Evolutionary conservation across 1,140 invertebrate species (phyloP).

Genomic region (Drosophila arawakana): DNA sequence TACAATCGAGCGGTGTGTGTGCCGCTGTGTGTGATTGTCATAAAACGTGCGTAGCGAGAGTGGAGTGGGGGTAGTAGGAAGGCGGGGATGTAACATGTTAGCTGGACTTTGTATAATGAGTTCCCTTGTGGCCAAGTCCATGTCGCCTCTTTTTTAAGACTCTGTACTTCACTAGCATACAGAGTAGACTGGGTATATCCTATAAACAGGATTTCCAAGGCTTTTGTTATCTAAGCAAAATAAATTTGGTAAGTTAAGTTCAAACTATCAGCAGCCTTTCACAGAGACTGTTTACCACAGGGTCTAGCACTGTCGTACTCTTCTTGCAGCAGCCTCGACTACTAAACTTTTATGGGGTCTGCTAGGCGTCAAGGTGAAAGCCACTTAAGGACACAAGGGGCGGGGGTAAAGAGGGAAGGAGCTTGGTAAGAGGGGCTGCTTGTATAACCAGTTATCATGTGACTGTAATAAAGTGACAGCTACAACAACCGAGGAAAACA

Average conservation of each 20-base stretch:
- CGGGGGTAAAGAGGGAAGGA: no score
- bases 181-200: no score
- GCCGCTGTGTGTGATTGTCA: constrained; percentile 4
- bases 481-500: constrained; percentile 28
- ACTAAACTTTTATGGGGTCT: constrained; percentile 12
- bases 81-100: constrained; percentile 20
- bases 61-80: neutral
- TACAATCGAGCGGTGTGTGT: constrained; percentile 8
- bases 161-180: neutral
- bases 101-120: constrained; percentile 50
- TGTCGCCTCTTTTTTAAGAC: constrained; percentile 24
- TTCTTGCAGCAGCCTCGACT: no score
- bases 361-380: constrained; percentile 49
- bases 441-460: constrained; percentile 40
- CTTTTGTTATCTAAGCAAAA: no score
- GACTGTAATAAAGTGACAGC: constrained; percentile 55
- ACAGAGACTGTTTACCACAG: no score
- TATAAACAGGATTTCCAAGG: no score
- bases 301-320: no score
- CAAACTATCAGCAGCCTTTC: no score
- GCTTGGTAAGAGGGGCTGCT: no score
- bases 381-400: constrained; percentile 30
- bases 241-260: no score
- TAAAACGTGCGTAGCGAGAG: constrained; percentile 28
- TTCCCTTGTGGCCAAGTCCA: constrained; percentile 50